These are phyloP conservation scores for Yponomeuta evonymella DNA, from an alignment of 2,888 invertebrate genomes.

Conservation along the genomic window DNA sequence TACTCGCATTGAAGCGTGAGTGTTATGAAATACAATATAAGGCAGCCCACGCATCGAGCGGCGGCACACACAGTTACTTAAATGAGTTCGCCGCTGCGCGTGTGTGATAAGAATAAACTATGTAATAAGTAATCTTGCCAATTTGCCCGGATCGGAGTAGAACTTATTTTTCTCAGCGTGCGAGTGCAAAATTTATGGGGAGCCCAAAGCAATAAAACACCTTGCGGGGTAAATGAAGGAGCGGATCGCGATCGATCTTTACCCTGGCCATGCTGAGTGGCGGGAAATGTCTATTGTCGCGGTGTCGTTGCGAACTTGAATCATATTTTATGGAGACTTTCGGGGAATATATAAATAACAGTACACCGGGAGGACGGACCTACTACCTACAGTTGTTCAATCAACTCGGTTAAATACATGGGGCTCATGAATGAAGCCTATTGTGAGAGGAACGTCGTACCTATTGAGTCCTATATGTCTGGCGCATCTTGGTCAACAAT, in stretches of 20 bases:
- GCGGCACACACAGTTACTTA: conserved; percentile 6
- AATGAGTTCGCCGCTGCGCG: conserved; percentile 7
- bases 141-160: conserved; percentile 52
- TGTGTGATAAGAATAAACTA: conserved; percentile 54
- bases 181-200: conserved; percentile 72
- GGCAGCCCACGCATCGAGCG: background rate
- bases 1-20: background rate
- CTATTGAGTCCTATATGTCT: no score
- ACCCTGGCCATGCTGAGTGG: conserved; percentile 54
- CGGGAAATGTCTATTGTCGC: conserved; percentile 26
- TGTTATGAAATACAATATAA: conserved; percentile 1
- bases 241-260: conserved; percentile 74
- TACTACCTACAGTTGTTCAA: no score
- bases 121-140: conserved; percentile 60
- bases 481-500: no score
- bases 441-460: no score
- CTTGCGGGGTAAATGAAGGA: conserved; percentile 74
- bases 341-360: no score
- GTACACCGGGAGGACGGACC: no score
- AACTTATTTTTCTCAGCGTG: conserved; percentile 71
- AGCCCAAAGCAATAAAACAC: conserved; percentile 73
- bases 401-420: no score
- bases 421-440: no score
- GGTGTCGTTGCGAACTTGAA: background rate
- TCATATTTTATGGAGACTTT: no score